Conservation (phyloP, 2,888 invertebrate genomes). For the Eristalis arbustorum region DNA sequence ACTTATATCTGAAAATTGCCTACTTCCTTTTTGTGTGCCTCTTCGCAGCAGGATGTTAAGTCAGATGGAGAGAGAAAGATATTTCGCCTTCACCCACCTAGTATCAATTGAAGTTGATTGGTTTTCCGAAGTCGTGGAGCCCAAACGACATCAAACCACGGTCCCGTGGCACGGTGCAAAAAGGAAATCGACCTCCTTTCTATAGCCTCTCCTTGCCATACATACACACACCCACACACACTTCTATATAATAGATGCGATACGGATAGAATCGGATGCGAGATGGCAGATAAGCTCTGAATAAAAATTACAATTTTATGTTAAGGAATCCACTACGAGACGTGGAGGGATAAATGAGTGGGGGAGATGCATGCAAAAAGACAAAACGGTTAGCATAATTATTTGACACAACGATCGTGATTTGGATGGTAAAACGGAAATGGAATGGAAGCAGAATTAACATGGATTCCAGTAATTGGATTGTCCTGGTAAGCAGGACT, state of each 20-base stretch:
- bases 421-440: constrained; percentile 59
- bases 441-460: constrained; percentile 51
- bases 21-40: constrained; percentile 53
- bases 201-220: constrained; percentile 4
- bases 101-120: constrained; percentile 69
- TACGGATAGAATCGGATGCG: constrained; percentile 53
- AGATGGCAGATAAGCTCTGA: constrained; percentile 68
- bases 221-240: background rate
- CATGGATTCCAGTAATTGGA: constrained; percentile 70
- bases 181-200: constrained; percentile 35
- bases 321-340: constrained; percentile 20
- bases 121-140: constrained; percentile 44
- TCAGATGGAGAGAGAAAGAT: constrained; percentile 15
- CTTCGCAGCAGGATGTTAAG: constrained; percentile 48
- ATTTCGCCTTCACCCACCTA: constrained; percentile 60
- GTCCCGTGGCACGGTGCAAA: background rate
- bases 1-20: constrained; percentile 67
- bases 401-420: constrained; percentile 70
- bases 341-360: constrained; percentile 23
- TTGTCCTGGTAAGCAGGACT: constrained; percentile 29
- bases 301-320: constrained; percentile 70
- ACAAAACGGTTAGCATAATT: constrained; percentile 64
- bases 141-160: constrained; percentile 7
- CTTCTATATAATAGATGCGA: constrained; percentile 2
- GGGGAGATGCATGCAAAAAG: constrained; percentile 54